A percentile compares a stretch with the other conserved stretches of the same genome.
Evolutionary conservation across 2,113 vertebrate genomes (phyloP).

Genomic region (Ochotona princeps): DNA sequence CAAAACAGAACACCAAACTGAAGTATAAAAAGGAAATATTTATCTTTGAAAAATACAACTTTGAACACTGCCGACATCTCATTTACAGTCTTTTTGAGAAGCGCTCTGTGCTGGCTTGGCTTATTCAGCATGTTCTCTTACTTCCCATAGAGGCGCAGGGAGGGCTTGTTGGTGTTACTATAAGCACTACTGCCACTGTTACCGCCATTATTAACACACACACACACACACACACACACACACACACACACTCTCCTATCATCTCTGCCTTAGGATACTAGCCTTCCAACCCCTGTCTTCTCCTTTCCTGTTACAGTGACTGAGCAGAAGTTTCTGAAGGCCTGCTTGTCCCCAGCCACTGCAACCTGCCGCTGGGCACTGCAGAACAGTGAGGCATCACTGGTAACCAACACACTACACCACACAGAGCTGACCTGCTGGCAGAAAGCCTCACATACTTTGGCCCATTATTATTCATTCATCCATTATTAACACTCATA

Average conservation of each 20-base stretch:
- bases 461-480: conserved; percentile 32
- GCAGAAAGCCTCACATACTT: conserved; percentile 29
- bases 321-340: conserved; percentile 16
- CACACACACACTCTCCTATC: background rate
- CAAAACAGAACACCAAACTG: conserved; percentile 61
- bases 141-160: conserved; percentile 18
- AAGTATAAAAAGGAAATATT: conserved; percentile 83
- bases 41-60: conserved; percentile 85
- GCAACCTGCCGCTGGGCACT: background rate
- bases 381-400: background rate
- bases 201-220: background rate
- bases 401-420: background rate
- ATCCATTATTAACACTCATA: background rate
- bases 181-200: background rate
- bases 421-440: background rate
- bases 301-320: background rate
- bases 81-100: conserved; percentile 52
- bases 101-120: conserved; percentile 47
- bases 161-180: conserved; percentile 40
- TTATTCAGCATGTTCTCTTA: conserved; percentile 48
- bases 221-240: background rate
- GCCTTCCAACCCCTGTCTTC: background rate
- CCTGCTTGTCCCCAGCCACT: background rate
- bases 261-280: background rate
- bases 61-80: conserved; percentile 68